Evolutionary conservation across 2,797 vertebrate species (phyloP).

Genomic region (Eleutherodactylus coqui): DNA sequence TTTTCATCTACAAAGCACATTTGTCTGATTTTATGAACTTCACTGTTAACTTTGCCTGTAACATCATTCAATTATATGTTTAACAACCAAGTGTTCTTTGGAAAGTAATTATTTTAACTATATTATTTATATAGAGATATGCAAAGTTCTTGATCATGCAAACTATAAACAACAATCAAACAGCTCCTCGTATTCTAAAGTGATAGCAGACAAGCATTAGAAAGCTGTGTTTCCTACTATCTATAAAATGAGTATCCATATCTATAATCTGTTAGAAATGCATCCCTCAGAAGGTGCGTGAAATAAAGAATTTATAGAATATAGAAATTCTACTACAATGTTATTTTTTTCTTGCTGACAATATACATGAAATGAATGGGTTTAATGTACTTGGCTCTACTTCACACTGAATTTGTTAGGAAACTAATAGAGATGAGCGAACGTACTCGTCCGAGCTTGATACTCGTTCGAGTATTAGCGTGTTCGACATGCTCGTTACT

Average conservation of each 20-base stretch:
- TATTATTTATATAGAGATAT: conserved; percentile 65
- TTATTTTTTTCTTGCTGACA: neutral
- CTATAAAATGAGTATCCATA: neutral
- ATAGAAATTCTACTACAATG: neutral
- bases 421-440: neutral
- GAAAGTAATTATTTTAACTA: conserved; percentile 72
- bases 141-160: neutral
- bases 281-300: neutral
- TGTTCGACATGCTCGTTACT: too few relatives aligned
- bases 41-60: conserved; percentile 70
- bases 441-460: too few relatives aligned
- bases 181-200: neutral
- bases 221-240: neutral
- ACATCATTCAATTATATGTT: conserved; percentile 78
- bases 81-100: conserved; percentile 73
- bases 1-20: conserved; percentile 78
- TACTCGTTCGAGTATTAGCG: too few relatives aligned
- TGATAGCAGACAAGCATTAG: neutral
- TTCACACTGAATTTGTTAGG: neutral
- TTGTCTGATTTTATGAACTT: conserved; percentile 77
- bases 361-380: neutral
- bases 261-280: neutral
- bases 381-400: neutral
- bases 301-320: neutral
- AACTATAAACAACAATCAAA: conserved; percentile 35